phyloP scores from a whole-genome alignment of 2,113 vertebrate species.

The Erythrolamprus reginae region DNA sequence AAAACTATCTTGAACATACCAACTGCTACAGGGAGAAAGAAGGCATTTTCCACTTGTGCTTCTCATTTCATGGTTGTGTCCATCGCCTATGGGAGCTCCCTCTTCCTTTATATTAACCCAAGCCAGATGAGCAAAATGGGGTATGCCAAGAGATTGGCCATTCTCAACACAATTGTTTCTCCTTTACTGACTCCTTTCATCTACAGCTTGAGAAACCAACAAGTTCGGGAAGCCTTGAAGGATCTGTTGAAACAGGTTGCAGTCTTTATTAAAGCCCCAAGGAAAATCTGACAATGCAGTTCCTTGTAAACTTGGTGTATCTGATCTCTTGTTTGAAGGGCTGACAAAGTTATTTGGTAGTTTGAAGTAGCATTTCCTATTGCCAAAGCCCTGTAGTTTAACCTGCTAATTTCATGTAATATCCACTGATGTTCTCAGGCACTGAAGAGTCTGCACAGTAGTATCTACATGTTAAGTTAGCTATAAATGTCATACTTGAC shows the following conservation, averaged over 20 bases:
- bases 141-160: not conserved
- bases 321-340: not conserved
- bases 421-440: not conserved
- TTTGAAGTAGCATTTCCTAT: not conserved
- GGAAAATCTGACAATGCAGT: not conserved
- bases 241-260: not conserved
- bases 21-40: not conserved
- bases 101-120: not conserved
- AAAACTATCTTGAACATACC: not conserved
- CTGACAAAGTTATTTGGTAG: not conserved
- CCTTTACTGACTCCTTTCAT: slow-evolving; percentile 13
- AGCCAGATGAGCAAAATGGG: not conserved
- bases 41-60: not conserved
- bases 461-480: not conserved
- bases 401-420: not conserved
- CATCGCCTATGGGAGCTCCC: not conserved
- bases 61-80: not conserved
- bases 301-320: not conserved
- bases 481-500: not conserved
- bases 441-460: not conserved
- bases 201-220: slow-evolving; percentile 34
- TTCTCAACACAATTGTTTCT: not conserved
- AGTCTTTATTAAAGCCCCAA: not conserved
- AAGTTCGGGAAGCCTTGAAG: slow-evolving; percentile 27
- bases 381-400: not conserved